Evolutionary conservation across 2,113 vertebrate genomes (phyloP).

Genomic region (Hucho hucho): DNA sequence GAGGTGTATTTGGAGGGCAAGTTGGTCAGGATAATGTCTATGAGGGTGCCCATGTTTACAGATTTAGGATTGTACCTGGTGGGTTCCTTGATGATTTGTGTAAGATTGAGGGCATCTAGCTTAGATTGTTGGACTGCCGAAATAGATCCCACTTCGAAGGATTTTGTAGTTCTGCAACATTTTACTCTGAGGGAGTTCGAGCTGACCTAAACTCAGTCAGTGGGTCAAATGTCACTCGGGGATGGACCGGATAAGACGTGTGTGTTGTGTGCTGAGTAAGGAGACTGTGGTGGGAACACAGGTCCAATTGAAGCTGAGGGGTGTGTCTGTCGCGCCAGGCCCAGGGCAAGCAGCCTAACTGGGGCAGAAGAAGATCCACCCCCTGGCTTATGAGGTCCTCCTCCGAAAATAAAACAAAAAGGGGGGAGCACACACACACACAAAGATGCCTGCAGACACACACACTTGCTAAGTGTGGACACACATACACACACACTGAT

Average conservation of each 20-base stretch:
- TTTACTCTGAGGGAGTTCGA: too few species aligned
- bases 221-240: conserved; percentile 59
- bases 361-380: conserved; percentile 70
- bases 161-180: too few species aligned
- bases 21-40: too few species aligned
- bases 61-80: too few species aligned
- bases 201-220: conserved; percentile 2
- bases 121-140: too few species aligned
- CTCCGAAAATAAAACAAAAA: not conserved
- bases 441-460: conserved; percentile 15
- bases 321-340: not conserved
- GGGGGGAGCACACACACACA: not conserved
- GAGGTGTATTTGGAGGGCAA: too few species aligned
- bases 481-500: conserved; percentile 7
- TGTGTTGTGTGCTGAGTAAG: conserved; percentile 44
- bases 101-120: too few species aligned
- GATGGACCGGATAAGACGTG: conserved; percentile 62
- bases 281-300: not conserved
- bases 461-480: conserved; percentile 30
- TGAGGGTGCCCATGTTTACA: too few species aligned
- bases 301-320: not conserved
- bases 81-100: too few species aligned
- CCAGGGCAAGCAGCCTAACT: conserved; percentile 55
- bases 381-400: conserved; percentile 49
- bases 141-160: not conserved